phyloP scores from a whole-genome alignment of 2,797 vertebrate genomes.

The Xenopus petersii region DNA sequence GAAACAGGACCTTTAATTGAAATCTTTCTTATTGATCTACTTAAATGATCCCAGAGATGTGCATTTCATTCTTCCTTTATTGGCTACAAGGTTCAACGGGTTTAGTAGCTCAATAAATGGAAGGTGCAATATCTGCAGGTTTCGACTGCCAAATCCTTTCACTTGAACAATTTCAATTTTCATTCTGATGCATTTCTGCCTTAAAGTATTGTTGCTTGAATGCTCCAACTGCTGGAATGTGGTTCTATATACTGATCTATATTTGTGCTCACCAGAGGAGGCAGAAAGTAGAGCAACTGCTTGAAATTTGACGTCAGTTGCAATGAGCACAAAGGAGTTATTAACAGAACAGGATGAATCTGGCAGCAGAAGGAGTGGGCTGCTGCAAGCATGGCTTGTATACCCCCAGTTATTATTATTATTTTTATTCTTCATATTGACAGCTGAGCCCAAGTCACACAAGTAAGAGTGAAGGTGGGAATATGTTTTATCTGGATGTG shows the following conservation, averaged over 20 bases:
- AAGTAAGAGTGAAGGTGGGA: slow-evolving; percentile 29
- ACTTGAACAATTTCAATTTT: background rate
- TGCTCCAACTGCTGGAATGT: no score
- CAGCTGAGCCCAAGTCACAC: no score
- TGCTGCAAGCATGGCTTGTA: slow-evolving; percentile 28
- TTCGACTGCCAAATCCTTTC: slow-evolving; percentile 35
- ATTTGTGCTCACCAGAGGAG: no score
- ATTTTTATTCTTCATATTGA: slow-evolving; percentile 39
- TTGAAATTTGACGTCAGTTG: slow-evolving; percentile 78
- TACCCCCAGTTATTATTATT: slow-evolving; percentile 6
- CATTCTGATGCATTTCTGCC: no score
- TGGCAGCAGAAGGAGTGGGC: slow-evolving; percentile 17
- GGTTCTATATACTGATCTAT: no score
- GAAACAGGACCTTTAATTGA: no score
- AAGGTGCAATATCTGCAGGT: background rate
- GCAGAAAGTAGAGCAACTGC: slow-evolving; percentile 50
- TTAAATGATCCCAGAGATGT: no score
- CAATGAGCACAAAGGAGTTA: slow-evolving; percentile 64
- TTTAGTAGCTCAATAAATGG: no score
- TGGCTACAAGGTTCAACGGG: no score
- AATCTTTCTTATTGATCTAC: no score
- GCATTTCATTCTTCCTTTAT: no score
- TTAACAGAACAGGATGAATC: slow-evolving; percentile 59
- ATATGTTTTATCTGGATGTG: slow-evolving; percentile 25
- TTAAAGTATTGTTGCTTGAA: no score